A percentile compares a stretch with the other conserved stretches of the same genome.
These are phyloP conservation scores for Clarias platycephalus DNA, from an alignment of 2,797 vertebrate species.

Conservation along the genomic window DNA sequence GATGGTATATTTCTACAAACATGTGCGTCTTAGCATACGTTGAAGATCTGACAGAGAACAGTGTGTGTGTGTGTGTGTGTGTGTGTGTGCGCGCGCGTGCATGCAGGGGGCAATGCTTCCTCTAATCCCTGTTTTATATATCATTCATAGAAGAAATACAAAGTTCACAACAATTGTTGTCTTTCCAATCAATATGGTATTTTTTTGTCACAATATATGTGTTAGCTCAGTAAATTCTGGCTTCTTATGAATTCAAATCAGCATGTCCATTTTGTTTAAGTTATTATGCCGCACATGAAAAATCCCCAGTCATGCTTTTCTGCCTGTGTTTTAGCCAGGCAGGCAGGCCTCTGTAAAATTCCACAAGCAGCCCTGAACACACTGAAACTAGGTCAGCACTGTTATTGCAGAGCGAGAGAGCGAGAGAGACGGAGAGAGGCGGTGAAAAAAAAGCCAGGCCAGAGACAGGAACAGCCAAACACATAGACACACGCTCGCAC, in stretches of 20 bases:
- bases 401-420: slow-evolving; percentile 84
- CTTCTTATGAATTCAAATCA: slow-evolving; percentile 1
- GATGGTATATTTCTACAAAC: not conserved
- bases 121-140: not conserved
- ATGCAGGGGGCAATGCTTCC: not conserved
- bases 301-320: slow-evolving; percentile 82
- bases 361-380: slow-evolving; percentile 85
- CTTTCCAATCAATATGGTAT: not conserved
- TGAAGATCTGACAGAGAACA: not conserved
- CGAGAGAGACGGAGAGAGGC: slow-evolving; percentile 66
- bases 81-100: not conserved
- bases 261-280: slow-evolving; percentile 26
- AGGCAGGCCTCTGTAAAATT: slow-evolving; percentile 87
- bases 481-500: slow-evolving; percentile 40
- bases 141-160: not conserved
- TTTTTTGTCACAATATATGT: not conserved
- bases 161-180: not conserved
- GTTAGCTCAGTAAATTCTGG: not conserved
- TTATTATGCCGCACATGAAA: slow-evolving; percentile 72
- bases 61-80: not conserved
- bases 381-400: slow-evolving; percentile 87
- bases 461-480: slow-evolving; percentile 68
- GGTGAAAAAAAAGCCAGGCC: slow-evolving; percentile 50
- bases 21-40: not conserved
- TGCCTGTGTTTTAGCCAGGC: slow-evolving; percentile 76